Conservation (phyloP, 2,797 vertebrate species). For the Arremon brunneinucha region DNA sequence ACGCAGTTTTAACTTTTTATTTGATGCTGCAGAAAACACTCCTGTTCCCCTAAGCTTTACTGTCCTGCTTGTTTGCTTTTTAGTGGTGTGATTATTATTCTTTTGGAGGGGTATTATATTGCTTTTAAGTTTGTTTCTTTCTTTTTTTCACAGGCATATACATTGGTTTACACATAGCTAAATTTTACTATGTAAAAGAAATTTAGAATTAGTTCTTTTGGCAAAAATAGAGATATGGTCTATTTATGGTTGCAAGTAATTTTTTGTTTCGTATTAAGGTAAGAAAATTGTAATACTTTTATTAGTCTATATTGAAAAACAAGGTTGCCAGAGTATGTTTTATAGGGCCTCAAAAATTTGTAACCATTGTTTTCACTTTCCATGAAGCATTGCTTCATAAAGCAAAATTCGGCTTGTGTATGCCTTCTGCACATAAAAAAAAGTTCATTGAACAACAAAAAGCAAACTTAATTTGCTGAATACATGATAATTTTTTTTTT, state of each 20-base stretch:
- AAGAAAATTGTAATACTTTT: background rate
- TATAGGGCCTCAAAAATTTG: constrained; percentile 20
- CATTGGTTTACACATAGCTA: constrained; percentile 4
- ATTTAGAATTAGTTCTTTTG: constrained; percentile 7
- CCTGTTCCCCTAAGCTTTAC: background rate
- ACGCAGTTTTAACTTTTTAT: constrained; percentile 60
- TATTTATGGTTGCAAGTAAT: constrained; percentile 3
- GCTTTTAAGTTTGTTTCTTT: background rate
- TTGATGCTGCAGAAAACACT: constrained; percentile 48
- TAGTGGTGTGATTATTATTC: background rate
- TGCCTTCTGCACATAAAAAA: background rate
- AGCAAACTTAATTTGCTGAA: background rate
- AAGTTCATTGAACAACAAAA: background rate
- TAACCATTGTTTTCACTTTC: constrained; percentile 36
- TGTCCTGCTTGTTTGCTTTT: constrained; percentile 35
- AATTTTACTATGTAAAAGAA: constrained; percentile 16
- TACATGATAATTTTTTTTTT: background rate
- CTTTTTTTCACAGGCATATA: background rate
- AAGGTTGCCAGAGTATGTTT: background rate
- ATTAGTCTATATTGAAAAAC: constrained; percentile 32
- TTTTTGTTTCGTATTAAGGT: constrained; percentile 12
- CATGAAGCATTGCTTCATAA: background rate
- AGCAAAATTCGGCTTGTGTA: constrained; percentile 1
- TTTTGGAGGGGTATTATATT: background rate
- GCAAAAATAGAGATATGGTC: background rate